Conservation (phyloP, 2,888 invertebrate genomes). For the Phasia obesa region DNA sequence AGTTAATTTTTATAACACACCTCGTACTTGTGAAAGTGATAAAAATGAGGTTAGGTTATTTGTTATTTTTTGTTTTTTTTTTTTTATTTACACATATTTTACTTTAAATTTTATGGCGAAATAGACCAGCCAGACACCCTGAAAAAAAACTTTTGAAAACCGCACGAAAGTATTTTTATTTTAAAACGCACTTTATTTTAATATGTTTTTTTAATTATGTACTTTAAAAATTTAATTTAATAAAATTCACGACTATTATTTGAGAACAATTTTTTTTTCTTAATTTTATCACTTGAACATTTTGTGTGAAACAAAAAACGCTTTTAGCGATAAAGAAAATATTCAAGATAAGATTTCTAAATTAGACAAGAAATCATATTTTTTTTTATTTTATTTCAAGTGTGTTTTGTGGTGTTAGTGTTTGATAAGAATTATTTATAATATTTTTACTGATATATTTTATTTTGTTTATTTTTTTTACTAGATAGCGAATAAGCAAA, state of each 20-base stretch:
- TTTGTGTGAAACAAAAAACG: slow-evolving; percentile 1
- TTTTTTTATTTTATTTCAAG: slow-evolving; percentile 1
- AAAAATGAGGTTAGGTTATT: slow-evolving; percentile 39
- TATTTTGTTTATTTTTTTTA: slow-evolving; percentile 9
- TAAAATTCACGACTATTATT: slow-evolving; percentile 3
- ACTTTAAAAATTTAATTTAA: slow-evolving; percentile 18
- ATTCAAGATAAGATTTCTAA: slow-evolving; percentile 54
- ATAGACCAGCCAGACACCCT: too few relatives aligned
- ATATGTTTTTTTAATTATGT: too few relatives aligned
- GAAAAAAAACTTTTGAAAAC: neutral
- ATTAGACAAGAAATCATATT: slow-evolving; percentile 27
- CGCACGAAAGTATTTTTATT: neutral
- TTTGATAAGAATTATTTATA: too few relatives aligned
- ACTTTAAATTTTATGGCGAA: neutral
- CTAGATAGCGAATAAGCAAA: slow-evolving; percentile 21
- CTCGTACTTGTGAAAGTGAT: neutral
- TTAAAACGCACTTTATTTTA: neutral
- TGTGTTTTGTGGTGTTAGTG: slow-evolving; percentile 7
- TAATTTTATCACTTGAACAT: slow-evolving; percentile 28
- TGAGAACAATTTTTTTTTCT: slow-evolving; percentile 3
- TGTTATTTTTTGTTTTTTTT: too few relatives aligned
- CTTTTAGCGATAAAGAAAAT: slow-evolving; percentile 31
- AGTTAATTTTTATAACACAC: too few relatives aligned
- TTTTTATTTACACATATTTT: slow-evolving; percentile 26
- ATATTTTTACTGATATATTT: too few relatives aligned